Conservation (phyloP, 1,140 invertebrate genomes). For the Bombus superbus region DNA sequence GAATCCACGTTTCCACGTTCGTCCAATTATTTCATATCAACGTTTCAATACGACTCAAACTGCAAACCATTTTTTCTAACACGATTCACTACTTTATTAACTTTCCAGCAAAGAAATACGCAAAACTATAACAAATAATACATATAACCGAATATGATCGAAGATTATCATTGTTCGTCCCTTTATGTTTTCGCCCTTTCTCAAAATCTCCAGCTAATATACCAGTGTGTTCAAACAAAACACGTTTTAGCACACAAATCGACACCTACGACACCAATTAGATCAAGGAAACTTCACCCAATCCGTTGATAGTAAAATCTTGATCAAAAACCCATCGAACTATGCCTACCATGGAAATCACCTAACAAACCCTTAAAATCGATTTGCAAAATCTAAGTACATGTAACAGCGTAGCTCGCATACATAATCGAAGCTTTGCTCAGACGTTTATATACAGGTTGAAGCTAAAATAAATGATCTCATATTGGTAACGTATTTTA, state of each 20-base stretch:
- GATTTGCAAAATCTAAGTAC: background rate
- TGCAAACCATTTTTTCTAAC: background rate
- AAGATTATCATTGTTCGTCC: background rate
- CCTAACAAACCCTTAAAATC: background rate
- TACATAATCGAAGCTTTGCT: background rate
- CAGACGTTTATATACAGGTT: background rate
- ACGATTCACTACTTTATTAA: background rate
- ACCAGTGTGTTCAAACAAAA: background rate
- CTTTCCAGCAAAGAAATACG: background rate
- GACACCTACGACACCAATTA: background rate
- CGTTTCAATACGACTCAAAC: background rate
- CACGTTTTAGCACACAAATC: background rate
- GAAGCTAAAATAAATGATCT: background rate
- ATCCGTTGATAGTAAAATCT: background rate
- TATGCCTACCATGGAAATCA: background rate
- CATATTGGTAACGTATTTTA: background rate
- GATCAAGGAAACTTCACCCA: background rate
- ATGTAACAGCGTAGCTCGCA: background rate
- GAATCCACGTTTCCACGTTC: slow-evolving; percentile 17
- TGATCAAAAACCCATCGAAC: background rate
- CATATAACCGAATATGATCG: background rate
- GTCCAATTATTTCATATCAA: background rate
- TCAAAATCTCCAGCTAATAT: too few species aligned
- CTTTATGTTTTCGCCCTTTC: background rate
- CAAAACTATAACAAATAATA: background rate